Base-by-base conservation (phyloP, 2,888 invertebrate species). In the Lithophane leautieri region DNA sequence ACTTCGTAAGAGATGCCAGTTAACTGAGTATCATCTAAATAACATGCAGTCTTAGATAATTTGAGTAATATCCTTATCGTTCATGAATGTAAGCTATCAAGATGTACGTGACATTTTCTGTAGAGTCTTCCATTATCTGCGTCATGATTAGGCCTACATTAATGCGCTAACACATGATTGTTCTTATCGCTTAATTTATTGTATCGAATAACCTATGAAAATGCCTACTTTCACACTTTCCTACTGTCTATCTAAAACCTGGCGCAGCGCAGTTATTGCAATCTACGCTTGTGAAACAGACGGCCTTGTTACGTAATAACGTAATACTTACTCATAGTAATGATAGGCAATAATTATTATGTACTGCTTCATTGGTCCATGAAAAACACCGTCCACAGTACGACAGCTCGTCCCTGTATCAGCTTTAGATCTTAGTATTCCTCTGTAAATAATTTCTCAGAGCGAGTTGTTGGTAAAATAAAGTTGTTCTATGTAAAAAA, bases 291-390 rank as follows among this genome's bases (percentile, higher is more conserved):
- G 78, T 73, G 76, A 66, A 81, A 85, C 68, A 78, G 75, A 73
- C 75, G 79, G 79, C 80, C 85, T 85, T 88, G 76, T 86, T 85
- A 78, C 78, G 73, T 79, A 79, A 88, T 60, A 79, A 50, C 47
- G 63, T 77, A 83, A 84, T 73, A 67, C 69, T 84, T 76, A 81
- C 62, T 82, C 78, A 78, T 81, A 82, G 76, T 81, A 80, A 78
- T 88, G 77, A 86, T 79, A 84, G 77, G 74, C 72, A 78, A 78
- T 79, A 80, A 78, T 84, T 62, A 82, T 73, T 75, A 72, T 80
- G 72, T 56, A 44, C 83, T 62, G 56, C 56, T 62, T 56, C 50
- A 83, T 56, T 73, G 67, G 54, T 50, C 62, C 54, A 58, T n/a
- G n/a, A n/a, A n/a, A n/a, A n/a, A n/a, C n/a, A n/a, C n/a, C n/a